Base-by-base conservation (phyloP, 2,113 vertebrate genomes). In the Eonycteris spelaea region DNA sequence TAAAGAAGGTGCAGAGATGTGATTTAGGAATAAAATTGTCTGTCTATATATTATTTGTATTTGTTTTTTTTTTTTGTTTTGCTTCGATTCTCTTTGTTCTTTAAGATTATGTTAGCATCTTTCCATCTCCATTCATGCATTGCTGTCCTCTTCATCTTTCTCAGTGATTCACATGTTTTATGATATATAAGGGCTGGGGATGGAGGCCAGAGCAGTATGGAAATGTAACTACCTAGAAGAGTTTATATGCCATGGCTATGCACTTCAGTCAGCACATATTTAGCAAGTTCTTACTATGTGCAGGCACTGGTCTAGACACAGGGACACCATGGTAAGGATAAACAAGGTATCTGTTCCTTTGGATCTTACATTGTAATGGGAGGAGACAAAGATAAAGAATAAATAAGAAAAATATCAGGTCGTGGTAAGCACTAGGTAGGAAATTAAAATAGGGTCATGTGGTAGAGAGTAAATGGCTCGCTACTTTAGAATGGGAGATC, bases 1-100 rank as follows among this genome's bases (percentile, higher is more conserved):
- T 70, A 59, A n/a, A 74, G 45, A 85, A 89, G 35, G 61, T 43
- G 57, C 11, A 70, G 53, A 84, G 16, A 71, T 38, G 68, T 15
- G 18, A 84, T 67, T 95, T 74, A 35, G 57, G 55, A 93, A 57
- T 95, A 28, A 93, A 95, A 87, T 90, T 33, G 33, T 95, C 35
- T 87, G 10, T 68, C 16, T 79, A 45, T 9, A 43, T 35, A 73
- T 30, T 28, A 83, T 38, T 33, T 48, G 7, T 89, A 40, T 92
- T 88, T 86, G 6, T 10, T 86, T 77, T 93, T 90, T 93, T 78
- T 48, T 14, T 14, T 61, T 63, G 22, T n/a, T 90, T 82, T 45
- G 51, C 48, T 70, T 2, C 68, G 65, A 30, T 85, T 89, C 7
- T 26, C 22, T 63, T 93, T 88, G 24, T 87, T 74, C 16, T 92